Percentiles rank a stretch among this genome's conserved stretches.
phyloP scores from a whole-genome alignment of 2,113 vertebrate species.

The Camelus bactrianus region DNA sequence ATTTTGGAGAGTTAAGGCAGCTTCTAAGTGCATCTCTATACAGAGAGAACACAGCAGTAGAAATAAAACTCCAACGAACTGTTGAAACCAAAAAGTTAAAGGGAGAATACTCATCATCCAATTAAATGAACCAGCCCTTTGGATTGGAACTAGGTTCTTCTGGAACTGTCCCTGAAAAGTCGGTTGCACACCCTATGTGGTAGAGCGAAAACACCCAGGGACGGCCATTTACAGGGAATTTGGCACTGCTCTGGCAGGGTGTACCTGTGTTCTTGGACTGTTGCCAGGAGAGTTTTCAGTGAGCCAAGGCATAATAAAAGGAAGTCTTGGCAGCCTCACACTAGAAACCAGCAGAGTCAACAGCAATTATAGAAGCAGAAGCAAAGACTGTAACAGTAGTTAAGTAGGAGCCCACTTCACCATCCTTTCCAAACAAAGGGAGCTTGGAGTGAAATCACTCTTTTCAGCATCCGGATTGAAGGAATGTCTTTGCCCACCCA shows the following conservation, averaged over 20 bases:
- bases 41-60: not conserved
- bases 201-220: not conserved
- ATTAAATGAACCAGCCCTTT: not conserved
- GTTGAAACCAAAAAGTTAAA: not conserved
- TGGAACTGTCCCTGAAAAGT: conserved; percentile 8
- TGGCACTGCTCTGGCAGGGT: not conserved
- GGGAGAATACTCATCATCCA: not conserved
- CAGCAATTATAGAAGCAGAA: conserved; percentile 48
- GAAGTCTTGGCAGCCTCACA: conserved; percentile 6
- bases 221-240: not conserved
- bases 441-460: conserved; percentile 13
- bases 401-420: conserved; percentile 19
- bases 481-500: conserved; percentile 51
- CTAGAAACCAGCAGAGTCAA: not conserved
- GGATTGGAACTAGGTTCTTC: not conserved
- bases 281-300: conserved; percentile 22
- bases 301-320: conserved; percentile 9
- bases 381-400: conserved; percentile 43
- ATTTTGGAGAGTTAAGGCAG: not conserved
- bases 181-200: not conserved
- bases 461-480: conserved; percentile 4
- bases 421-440: conserved; percentile 45
- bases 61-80: not conserved
- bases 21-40: not conserved
- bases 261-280: not conserved